These are phyloP conservation scores for Poecile atricapillus DNA, from an alignment of 2,113 vertebrate genomes.

Conservation along the genomic window DNA sequence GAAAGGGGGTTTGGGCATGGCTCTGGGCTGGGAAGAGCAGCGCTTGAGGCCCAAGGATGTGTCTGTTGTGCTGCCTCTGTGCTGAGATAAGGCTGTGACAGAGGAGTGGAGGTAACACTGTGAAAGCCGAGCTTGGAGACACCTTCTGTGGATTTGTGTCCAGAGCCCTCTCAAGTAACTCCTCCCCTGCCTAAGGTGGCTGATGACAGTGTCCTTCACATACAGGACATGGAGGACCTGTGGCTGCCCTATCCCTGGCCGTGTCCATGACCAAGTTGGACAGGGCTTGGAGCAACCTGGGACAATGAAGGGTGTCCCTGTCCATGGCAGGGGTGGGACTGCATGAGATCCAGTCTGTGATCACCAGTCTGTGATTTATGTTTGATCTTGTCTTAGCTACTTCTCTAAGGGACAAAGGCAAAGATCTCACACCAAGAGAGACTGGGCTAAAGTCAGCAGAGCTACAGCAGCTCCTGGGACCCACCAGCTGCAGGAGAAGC, in stretches of 20 bases:
- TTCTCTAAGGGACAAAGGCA: background rate
- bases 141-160: background rate
- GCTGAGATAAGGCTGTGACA: background rate
- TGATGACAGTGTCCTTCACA: background rate
- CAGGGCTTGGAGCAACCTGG: background rate
- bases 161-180: background rate
- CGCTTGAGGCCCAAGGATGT: background rate
- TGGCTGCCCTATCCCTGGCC: background rate
- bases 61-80: background rate
- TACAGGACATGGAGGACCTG: fast-evolving
- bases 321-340: background rate
- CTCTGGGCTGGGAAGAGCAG: background rate
- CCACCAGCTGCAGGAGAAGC: background rate
- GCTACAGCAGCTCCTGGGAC: background rate
- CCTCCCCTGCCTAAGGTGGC: background rate
- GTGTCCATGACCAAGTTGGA: background rate
- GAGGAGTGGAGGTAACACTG: background rate
- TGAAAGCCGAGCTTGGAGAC: background rate
- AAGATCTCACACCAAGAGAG: background rate
- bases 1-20: background rate
- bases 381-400: background rate
- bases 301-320: background rate
- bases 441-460: background rate
- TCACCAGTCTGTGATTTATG: background rate
- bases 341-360: too few relatives aligned